Evolutionary conservation across 2,797 vertebrate species (phyloP).

Genomic region (Rallus crepitans): DNA sequence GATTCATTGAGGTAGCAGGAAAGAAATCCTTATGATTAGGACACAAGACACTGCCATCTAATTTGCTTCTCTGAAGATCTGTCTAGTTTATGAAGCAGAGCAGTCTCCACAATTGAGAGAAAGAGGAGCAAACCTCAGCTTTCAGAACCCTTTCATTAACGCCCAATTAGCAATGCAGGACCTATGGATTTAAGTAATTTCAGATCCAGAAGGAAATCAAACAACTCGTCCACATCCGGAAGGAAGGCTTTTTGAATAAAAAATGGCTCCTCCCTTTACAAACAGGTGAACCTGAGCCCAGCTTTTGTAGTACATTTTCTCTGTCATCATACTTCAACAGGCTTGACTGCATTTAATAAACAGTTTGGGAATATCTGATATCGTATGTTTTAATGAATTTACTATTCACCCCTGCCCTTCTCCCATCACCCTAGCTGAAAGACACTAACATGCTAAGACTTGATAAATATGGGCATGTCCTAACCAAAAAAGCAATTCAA

Average conservation of each 20-base stretch:
- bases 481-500: neutral
- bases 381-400: neutral
- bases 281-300: neutral
- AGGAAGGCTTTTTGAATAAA: neutral
- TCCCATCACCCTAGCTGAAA: neutral
- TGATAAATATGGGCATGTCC: neutral
- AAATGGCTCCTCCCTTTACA: neutral
- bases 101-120: neutral
- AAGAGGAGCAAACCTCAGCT: neutral
- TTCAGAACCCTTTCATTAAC: neutral
- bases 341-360: neutral
- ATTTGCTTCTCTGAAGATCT: neutral
- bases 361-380: neutral
- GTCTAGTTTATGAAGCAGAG: neutral
- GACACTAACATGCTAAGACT: neutral
- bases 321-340: neutral
- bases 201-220: neutral
- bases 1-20: neutral
- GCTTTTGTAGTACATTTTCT: neutral
- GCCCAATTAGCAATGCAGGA: neutral
- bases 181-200: neutral
- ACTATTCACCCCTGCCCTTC: neutral
- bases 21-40: neutral
- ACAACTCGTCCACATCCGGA: neutral
- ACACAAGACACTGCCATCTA: neutral